Conservation (phyloP, 2,888 invertebrate genomes). For the Nudaria mundana region DNA sequence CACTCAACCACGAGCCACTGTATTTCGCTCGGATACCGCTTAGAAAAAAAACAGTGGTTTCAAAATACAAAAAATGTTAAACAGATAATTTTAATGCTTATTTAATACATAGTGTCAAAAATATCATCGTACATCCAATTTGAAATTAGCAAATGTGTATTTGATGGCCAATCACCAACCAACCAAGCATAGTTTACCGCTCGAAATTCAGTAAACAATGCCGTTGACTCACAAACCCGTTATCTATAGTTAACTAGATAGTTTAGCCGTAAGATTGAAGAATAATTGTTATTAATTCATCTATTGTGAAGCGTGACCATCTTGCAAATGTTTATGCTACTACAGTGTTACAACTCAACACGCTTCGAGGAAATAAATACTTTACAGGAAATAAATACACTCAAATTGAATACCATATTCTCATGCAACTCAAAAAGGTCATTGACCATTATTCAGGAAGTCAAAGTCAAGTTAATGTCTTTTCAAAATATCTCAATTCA, state of each 20-base stretch:
- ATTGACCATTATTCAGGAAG: no score
- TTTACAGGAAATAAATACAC: no score
- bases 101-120: no score
- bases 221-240: constrained; percentile 26
- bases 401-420: not conserved
- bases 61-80: no score
- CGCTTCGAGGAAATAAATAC: no score
- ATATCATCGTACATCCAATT: no score
- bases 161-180: constrained; percentile 11
- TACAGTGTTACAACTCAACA: constrained; percentile 16
- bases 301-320: constrained; percentile 19
- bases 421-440: not conserved
- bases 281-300: constrained; percentile 31
- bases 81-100: no score
- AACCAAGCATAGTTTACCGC: constrained; percentile 24
- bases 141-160: not conserved
- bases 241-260: constrained; percentile 30
- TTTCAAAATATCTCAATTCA: no score
- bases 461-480: no score
- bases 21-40: no score
- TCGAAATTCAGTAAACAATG: constrained; percentile 28
- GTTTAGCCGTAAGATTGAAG: constrained; percentile 29
- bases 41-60: no score
- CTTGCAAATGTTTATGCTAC: constrained; percentile 12
- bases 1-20: no score